Evolutionary conservation across 2,113 vertebrate genomes (phyloP).

Genomic region (Ondatra zibethicus): DNA sequence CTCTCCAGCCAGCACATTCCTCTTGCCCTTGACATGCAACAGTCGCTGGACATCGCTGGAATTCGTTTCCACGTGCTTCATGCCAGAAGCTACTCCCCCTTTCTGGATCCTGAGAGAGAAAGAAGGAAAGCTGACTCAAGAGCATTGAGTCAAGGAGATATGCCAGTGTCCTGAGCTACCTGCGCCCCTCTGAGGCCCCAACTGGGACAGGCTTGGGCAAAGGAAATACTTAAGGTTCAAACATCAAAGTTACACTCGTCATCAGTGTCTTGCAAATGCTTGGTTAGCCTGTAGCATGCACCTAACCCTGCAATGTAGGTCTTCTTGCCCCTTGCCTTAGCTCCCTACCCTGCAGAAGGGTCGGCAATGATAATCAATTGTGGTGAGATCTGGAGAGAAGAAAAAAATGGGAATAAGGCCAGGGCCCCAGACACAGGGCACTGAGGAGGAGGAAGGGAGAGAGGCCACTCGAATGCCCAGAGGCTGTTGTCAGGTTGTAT

Average conservation of each 20-base stretch:
- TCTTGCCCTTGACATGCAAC: constrained; percentile 93
- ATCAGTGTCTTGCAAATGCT: neutral
- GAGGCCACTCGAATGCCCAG: neutral
- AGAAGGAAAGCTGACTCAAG: neutral
- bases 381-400: neutral
- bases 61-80: constrained; percentile 92
- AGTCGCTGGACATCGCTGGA: constrained; percentile 88
- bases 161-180: neutral
- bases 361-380: fast-evolving
- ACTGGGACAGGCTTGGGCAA: neutral
- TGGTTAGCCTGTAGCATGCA: neutral
- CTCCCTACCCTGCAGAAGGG: neutral
- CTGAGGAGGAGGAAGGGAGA: neutral
- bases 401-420: neutral
- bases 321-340: neutral
- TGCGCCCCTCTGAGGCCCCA: neutral
- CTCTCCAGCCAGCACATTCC: constrained; percentile 90
- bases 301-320: neutral
- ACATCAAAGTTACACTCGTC: neutral
- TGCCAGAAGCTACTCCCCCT: constrained; percentile 90
- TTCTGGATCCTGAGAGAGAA: constrained; percentile 88
- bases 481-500: neutral
- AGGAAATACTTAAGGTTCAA: neutral
- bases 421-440: neutral
- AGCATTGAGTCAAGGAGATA: neutral